phyloP scores from a whole-genome alignment of 2,888 invertebrate species.

The Falcaria lacertinaria region DNA sequence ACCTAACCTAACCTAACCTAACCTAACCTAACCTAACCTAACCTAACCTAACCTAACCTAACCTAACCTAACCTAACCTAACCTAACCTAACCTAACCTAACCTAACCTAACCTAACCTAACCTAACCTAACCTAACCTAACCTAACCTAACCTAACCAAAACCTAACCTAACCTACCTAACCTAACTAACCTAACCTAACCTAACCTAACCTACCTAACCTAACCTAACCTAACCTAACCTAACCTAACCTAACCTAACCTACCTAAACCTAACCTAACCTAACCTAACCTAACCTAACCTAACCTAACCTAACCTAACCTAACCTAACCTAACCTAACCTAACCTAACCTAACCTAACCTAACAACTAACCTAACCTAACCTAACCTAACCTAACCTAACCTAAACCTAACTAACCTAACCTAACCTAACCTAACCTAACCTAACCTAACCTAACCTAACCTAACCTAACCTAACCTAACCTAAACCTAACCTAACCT shows the following conservation, averaged over 20 bases:
- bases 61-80: constrained; percentile 15
- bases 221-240: no score
- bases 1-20: constrained; percentile 19
- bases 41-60: constrained; percentile 18
- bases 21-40: no score
- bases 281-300: constrained; percentile 15
- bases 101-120: constrained; percentile 16
- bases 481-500: no score
- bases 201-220: constrained; percentile 16
- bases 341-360: constrained; percentile 7
- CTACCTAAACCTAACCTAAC: constrained; percentile 14
- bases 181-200: constrained; percentile 20
- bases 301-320: constrained; percentile 15
- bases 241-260: constrained; percentile 16
- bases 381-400: constrained; percentile 16
- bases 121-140: constrained; percentile 9
- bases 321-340: constrained; percentile 14
- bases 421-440: no score
- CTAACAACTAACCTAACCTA: constrained; percentile 15
- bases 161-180: constrained; percentile 18
- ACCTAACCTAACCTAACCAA: constrained; percentile 5
- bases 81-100: constrained; percentile 19
- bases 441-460: constrained; percentile 7
- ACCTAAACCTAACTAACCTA: constrained; percentile 8
- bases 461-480: constrained; percentile 4